phyloP scores from a whole-genome alignment of 2,113 vertebrate genomes.

The Tachysurus vachellii region DNA sequence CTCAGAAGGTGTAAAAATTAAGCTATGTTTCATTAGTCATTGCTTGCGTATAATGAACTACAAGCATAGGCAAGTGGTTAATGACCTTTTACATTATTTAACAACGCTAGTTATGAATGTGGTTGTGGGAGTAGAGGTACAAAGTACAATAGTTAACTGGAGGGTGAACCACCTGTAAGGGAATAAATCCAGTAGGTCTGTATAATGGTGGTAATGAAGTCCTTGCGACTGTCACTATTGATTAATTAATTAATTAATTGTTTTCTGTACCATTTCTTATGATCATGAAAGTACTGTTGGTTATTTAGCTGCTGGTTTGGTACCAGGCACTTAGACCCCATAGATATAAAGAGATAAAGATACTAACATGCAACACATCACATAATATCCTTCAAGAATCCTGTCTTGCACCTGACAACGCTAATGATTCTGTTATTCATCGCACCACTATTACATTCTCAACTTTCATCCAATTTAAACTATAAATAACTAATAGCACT shows the following conservation, averaged over 20 bases:
- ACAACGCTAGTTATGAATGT: background rate
- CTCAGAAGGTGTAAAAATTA: background rate
- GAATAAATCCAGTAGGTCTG: background rate
- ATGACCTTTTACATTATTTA: background rate
- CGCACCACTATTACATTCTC: background rate
- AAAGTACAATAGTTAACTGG: background rate
- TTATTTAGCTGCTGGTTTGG: background rate
- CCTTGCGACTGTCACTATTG: too few relatives aligned
- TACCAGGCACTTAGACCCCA: constrained; percentile 84
- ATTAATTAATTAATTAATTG: too few relatives aligned
- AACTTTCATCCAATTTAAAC: background rate
- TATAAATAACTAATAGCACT: background rate
- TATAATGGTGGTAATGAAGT: background rate
- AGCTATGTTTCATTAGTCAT: too few relatives aligned
- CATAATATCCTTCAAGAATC: background rate
- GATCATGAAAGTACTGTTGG: too few relatives aligned
- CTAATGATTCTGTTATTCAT: too few relatives aligned
- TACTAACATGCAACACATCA: constrained; percentile 88
- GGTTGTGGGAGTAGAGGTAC: background rate
- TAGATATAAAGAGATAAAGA: constrained; percentile 74
- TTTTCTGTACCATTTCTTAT: too few relatives aligned
- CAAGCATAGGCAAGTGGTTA: background rate
- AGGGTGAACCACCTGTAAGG: background rate
- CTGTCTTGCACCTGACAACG: too few relatives aligned
- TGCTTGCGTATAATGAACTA: background rate